phyloP scores from a whole-genome alignment of 1,140 invertebrate genomes.

The Chymomyza costata region DNA sequence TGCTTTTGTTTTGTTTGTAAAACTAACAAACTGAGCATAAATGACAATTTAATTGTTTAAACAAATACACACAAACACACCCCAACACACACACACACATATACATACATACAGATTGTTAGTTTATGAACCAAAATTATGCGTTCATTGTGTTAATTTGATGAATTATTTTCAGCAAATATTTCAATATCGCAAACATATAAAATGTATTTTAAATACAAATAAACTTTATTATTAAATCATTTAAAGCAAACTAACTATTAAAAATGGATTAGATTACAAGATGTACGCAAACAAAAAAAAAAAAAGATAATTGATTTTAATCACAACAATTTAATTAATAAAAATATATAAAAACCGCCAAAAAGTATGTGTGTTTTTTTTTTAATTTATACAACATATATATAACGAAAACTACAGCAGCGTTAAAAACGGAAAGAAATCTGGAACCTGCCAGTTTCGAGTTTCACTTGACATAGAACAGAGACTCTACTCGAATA shows the following conservation, averaged over 20 bases:
- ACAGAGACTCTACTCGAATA: too few species aligned
- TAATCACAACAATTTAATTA: slow-evolving; percentile 70
- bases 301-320: slow-evolving; percentile 54
- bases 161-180: slow-evolving; percentile 3
- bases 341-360: slow-evolving; percentile 38
- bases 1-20: too few species aligned
- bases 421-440: not conserved
- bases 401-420: slow-evolving; percentile 23
- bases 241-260: slow-evolving; percentile 69
- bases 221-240: slow-evolving; percentile 47
- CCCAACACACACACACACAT: slow-evolving; percentile 16
- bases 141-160: slow-evolving; percentile 2
- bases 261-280: slow-evolving; percentile 64
- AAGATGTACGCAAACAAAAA: slow-evolving; percentile 12
- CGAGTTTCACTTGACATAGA: too few species aligned
- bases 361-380: too few species aligned
- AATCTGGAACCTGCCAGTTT: not conserved
- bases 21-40: slow-evolving; percentile 13
- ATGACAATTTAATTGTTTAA: slow-evolving; percentile 48
- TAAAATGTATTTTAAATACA: slow-evolving; percentile 67
- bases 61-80: slow-evolving; percentile 1
- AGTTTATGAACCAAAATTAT: slow-evolving; percentile 16
- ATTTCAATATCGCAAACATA: slow-evolving; percentile 46
- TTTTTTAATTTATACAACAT: too few species aligned
- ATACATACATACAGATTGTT: slow-evolving; percentile 12